Evolutionary conservation across 2,113 vertebrate genomes (phyloP).

Genomic region (Hystrix cristata): DNA sequence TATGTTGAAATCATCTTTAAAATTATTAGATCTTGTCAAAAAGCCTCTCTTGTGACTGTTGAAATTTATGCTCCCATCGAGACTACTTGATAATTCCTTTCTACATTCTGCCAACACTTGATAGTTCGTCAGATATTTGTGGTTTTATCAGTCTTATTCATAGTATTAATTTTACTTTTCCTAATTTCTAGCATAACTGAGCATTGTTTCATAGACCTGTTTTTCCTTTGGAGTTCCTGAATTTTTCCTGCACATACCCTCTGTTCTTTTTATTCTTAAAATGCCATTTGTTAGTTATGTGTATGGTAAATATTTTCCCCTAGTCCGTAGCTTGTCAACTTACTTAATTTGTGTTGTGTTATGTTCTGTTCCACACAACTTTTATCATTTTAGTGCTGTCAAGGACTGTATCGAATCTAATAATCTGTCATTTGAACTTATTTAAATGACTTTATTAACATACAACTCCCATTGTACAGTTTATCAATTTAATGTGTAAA

Average conservation of each 20-base stretch:
- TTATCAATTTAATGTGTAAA: neutral
- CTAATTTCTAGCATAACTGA: neutral
- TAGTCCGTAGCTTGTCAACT: neutral
- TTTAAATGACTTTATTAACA: neutral
- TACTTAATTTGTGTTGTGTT: neutral
- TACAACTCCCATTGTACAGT: neutral
- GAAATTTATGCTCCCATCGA: neutral
- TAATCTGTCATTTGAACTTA: slow-evolving; percentile 38
- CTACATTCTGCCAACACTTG: neutral
- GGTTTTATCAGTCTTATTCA: slow-evolving; percentile 27
- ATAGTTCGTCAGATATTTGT: neutral
- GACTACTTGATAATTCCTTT: slow-evolving; percentile 17
- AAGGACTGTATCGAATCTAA: neutral
- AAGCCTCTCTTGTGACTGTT: neutral
- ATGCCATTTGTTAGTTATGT: neutral
- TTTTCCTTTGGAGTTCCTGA: neutral
- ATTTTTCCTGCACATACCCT: neutral
- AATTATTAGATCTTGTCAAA: neutral
- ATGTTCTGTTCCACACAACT: neutral
- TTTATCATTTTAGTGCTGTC: neutral
- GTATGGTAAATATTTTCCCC: neutral
- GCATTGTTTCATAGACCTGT: neutral
- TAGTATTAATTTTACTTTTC: slow-evolving; percentile 39
- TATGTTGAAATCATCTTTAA: neutral
- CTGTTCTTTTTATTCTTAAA: neutral